A percentile compares a stretch with the other conserved stretches of the same genome.
These are phyloP conservation scores for Nesoenas mayeri DNA, from an alignment of 2,113 vertebrate species.

Conservation along the genomic window DNA sequence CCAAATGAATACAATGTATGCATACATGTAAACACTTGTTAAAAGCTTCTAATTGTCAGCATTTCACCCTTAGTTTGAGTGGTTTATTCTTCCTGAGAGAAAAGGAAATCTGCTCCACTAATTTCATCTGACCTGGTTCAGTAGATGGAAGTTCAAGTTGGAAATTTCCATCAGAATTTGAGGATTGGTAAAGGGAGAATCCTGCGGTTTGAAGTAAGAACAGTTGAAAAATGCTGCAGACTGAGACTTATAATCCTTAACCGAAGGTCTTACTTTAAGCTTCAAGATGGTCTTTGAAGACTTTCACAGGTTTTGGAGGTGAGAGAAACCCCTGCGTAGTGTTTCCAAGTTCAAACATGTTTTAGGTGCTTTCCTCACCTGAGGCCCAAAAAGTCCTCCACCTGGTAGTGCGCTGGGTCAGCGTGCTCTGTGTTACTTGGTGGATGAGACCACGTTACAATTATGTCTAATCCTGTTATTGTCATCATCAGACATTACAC, in stretches of 20 bases:
- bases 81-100: not conserved
- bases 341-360: not conserved
- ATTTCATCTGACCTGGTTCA: not conserved
- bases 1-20: not conserved
- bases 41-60: not conserved
- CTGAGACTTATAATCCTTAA: not conserved
- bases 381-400: not conserved
- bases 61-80: not conserved
- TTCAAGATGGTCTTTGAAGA: not conserved
- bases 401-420: not conserved
- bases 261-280: not conserved
- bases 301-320: not conserved
- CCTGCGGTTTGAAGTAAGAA: not conserved
- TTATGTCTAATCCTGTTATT: fast-evolving
- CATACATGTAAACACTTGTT: not conserved
- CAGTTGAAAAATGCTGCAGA: not conserved
- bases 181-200: not conserved
- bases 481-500: not conserved
- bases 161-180: not conserved
- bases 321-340: not conserved
- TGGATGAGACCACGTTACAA: not conserved
- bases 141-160: not conserved
- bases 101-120: not conserved
- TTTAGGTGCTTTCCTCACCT: not conserved
- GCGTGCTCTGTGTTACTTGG: no score